Conservation (phyloP, 2,797 vertebrate species). For the Sebastiscus tertius region DNA sequence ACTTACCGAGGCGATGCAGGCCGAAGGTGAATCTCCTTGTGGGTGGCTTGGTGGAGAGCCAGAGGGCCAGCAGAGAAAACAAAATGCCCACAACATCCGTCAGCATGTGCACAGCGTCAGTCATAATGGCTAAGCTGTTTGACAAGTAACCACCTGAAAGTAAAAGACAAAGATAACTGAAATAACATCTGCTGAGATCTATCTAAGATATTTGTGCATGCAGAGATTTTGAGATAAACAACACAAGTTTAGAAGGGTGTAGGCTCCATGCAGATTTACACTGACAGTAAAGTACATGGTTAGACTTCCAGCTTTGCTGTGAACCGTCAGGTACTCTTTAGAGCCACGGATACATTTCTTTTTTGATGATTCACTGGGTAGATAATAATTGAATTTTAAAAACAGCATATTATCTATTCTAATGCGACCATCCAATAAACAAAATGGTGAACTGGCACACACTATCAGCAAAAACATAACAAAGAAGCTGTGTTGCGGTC, state of each 20-base stretch:
- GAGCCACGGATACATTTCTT: background rate
- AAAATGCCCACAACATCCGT: constrained; percentile 94
- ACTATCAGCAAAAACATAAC: background rate
- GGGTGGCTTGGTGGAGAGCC: constrained; percentile 94
- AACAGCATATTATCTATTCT: background rate
- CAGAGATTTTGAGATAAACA: background rate
- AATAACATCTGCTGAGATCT: background rate
- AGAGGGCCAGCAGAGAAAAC: constrained; percentile 93
- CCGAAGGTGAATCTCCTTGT: constrained; percentile 94
- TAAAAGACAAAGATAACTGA: background rate
- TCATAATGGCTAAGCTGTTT: constrained; percentile 98
- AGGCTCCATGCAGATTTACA: background rate
- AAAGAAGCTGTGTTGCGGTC: background rate
- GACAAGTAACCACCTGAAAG: constrained; percentile 92
- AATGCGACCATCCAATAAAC: background rate
- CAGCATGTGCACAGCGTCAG: constrained; percentile 95
- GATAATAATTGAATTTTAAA: background rate
- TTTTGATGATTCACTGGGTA: background rate
- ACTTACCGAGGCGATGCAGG: constrained; percentile 94
- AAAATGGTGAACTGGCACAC: background rate
- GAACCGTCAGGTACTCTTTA: background rate
- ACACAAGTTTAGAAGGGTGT: background rate
- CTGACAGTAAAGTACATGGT: background rate
- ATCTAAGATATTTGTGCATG: background rate
- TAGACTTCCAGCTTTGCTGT: background rate